Evolutionary conservation across 1,140 invertebrate genomes (phyloP), one percentile per base, ranked within the genome.

Genomic region (Diachasma alloeum): DNA sequence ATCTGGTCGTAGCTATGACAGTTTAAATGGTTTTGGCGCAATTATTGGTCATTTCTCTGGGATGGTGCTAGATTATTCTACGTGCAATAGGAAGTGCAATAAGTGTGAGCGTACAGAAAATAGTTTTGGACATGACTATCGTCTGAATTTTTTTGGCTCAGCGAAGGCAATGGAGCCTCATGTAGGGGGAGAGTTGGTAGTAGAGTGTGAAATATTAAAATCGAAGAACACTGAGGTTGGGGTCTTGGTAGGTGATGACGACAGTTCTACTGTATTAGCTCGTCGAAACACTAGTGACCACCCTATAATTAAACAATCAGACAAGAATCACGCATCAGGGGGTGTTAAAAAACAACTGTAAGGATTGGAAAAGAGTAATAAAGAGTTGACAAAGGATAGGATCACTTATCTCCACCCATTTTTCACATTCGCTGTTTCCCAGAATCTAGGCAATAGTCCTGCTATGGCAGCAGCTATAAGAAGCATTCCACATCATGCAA

Each of bases 21-120:
- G 74, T 36, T 26, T 19, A 69, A 75, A 69, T 48, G 74, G 74
- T 36, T 75, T 67, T 69, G 74, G 66, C 19, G 74, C 63, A 2
- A 48, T 75, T 0, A 75, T 75, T 37, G 74, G 74, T 19, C 8
- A 19, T 4, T 37, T 68, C 19, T 48, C 31, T 37, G 44, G 67
- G 5, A 10, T 56, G 37, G 44, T 69, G 36, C 31, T 75, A 5
- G 44, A 69, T 46, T 75, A 17, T 70, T 31, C 44, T 4, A 75
- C 67, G 13, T 39, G 46, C 6, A 75, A 75, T 59, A 26, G 67
- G 8, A 70, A 31, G 1, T 69, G 74, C 17, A 13, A 5, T 0
- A 53, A 46, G 48, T 75, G 67, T 44, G 17, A 75, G 46, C 44
- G 1, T 26, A 31, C 36, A 19, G 63, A n/a, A 13, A 36, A n/a